phyloP scores from a whole-genome alignment of 2,113 vertebrate genomes.

The Neomonachus schauinslandi region DNA sequence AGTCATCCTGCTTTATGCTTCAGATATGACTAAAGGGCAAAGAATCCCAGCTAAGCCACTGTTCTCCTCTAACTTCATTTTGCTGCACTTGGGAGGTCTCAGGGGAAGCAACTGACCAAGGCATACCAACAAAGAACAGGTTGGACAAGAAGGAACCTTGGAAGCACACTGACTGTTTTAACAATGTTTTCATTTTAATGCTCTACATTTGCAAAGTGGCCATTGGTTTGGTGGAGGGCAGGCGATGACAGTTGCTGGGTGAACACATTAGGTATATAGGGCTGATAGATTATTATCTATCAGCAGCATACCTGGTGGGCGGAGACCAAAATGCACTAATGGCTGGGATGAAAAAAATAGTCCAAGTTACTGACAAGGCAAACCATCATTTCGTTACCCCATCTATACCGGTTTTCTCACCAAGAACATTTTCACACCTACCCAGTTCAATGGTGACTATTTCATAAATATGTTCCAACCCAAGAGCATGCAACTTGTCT shows the following conservation, averaged over 20 bases:
- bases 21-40: background rate
- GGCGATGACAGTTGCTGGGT: background rate
- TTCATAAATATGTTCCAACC: background rate
- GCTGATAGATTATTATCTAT: background rate
- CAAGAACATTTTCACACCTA: background rate
- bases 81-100: background rate
- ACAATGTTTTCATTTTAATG: background rate
- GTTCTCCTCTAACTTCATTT: background rate
- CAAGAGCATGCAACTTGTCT: background rate
- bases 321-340: background rate
- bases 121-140: background rate
- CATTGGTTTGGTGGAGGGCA: background rate
- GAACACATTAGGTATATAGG: background rate
- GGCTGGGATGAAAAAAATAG: background rate
- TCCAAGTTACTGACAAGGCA: background rate
- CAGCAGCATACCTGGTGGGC: background rate
- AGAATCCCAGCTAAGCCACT: background rate
- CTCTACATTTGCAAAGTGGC: background rate
- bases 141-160: background rate
- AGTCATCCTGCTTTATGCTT: slow-evolving; percentile 33
- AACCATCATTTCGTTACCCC: background rate
- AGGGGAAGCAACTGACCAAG: background rate
- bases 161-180: background rate
- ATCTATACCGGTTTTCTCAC: background rate
- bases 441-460: background rate